These are phyloP conservation scores for Hypothenemus hampei DNA, from an alignment of 1,140 invertebrate genomes.

Conservation along the genomic window DNA sequence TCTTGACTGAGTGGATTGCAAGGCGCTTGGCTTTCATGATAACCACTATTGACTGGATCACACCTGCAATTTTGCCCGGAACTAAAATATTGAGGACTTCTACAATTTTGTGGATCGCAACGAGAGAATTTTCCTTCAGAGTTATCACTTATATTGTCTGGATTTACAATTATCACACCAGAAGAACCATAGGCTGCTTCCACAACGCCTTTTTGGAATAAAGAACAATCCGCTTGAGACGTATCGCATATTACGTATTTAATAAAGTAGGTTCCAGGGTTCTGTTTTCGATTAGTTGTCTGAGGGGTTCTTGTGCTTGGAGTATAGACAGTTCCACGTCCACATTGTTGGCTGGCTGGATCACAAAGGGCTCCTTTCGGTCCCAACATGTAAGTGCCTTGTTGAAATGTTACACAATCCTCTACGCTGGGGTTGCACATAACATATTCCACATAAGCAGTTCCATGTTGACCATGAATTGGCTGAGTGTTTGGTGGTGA, in stretches of 20 bases:
- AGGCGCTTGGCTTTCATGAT: background rate
- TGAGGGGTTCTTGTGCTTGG: background rate
- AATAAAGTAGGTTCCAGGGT: conserved; percentile 10
- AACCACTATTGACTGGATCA: background rate
- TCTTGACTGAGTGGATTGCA: conserved; percentile 15
- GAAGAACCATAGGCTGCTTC: conserved; percentile 13
- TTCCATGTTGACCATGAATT: no score
- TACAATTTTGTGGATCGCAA: no score
- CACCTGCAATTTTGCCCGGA: no score
- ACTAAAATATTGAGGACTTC: no score
- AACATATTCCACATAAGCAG: conserved; percentile 19
- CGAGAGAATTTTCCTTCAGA: no score
- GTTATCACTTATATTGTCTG: no score
- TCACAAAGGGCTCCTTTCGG: conserved; percentile 14
- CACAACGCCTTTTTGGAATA: conserved; percentile 4
- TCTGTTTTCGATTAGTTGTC: background rate
- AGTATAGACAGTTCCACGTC: background rate
- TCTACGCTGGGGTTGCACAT: conserved; percentile 21
- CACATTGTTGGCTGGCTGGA: conserved; percentile 16
- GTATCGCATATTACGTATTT: conserved; percentile 16
- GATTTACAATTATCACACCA: no score
- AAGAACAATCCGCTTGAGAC: conserved; percentile 7
- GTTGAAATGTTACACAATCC: conserved; percentile 18
- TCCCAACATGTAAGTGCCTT: conserved; percentile 18
- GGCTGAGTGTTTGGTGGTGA: background rate